Percentiles rank a stretch among this genome's conserved stretches.
phyloP scores from a whole-genome alignment of 1,140 invertebrate species.

The Meloidogyne floridensis region DNA sequence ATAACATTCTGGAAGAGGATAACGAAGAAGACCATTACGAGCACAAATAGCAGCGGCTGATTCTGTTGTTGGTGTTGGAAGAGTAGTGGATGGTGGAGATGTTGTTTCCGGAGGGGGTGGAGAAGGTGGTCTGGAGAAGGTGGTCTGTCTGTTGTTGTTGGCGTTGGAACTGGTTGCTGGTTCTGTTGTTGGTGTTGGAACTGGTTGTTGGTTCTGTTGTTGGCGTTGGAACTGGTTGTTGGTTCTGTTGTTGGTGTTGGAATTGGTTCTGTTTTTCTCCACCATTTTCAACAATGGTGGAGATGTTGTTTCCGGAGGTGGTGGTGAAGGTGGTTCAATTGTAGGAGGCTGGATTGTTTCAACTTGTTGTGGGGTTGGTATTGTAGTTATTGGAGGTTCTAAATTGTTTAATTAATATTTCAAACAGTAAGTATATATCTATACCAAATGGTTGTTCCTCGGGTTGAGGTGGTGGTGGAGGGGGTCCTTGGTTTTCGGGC shows the following conservation, averaged over 20 bases:
- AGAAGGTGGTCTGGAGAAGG: background rate
- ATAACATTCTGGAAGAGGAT: slow-evolving; percentile 48
- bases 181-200: too few species aligned
- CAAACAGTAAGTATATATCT: too few species aligned
- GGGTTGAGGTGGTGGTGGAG: slow-evolving; percentile 1
- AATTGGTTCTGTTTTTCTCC: too few species aligned
- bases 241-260: too few species aligned
- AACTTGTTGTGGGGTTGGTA: background rate
- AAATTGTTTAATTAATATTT: too few species aligned
- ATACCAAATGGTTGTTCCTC: background rate
- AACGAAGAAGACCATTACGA: slow-evolving; percentile 10
- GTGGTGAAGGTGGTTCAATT: background rate
- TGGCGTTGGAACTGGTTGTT: too few species aligned
- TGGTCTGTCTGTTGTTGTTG: too few species aligned
- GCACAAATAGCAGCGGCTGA: slow-evolving; percentile 4
- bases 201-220: too few species aligned
- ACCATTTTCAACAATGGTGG: too few species aligned
- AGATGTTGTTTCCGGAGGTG: background rate
- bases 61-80: too few species aligned
- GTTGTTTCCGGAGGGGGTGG: slow-evolving; percentile 4
- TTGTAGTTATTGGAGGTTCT: background rate
- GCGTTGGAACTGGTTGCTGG: too few species aligned
- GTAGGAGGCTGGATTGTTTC: background rate
- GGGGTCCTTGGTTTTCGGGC: background rate
- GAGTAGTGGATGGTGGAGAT: slow-evolving; percentile 10